phyloP scores from a whole-genome alignment of 2,888 invertebrate genomes.

The Neoitamus cyanurus region DNA sequence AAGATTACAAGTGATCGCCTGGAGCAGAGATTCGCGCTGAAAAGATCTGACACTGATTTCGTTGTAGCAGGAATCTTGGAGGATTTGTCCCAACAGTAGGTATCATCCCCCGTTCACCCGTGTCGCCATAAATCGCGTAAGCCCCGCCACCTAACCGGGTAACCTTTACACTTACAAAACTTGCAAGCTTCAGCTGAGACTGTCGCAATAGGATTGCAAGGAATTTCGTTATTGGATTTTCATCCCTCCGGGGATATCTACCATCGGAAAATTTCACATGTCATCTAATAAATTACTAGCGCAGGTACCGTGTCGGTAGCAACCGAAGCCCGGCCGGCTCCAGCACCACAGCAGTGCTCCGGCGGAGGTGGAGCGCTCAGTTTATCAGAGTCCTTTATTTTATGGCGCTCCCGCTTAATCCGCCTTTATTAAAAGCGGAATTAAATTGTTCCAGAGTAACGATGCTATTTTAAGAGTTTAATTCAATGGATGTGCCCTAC shows the following conservation, averaged over 20 bases:
- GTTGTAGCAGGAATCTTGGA: background rate
- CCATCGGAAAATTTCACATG: conserved; percentile 29
- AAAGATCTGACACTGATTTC: background rate
- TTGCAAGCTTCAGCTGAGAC: background rate
- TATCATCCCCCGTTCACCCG: background rate
- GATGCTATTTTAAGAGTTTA: background rate
- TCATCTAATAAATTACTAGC: conserved; percentile 13
- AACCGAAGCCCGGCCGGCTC: background rate
- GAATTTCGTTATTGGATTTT: conserved; percentile 34
- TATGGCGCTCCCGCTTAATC: background rate
- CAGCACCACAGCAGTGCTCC: background rate
- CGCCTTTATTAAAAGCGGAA: background rate
- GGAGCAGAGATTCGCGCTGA: background rate
- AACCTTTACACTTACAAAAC: background rate
- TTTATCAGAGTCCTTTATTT: background rate
- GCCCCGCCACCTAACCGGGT: background rate
- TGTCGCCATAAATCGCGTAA: conserved; percentile 9
- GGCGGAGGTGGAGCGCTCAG: background rate
- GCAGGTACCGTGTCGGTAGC: background rate
- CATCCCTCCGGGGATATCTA: background rate
- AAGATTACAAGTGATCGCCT: background rate
- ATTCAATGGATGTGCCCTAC: background rate
- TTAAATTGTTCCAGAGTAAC: background rate
- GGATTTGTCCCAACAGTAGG: background rate
- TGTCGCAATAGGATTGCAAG: conserved; percentile 25